Conservation (phyloP, 2,797 vertebrate genomes). For the Sus cebifrons region DNA sequence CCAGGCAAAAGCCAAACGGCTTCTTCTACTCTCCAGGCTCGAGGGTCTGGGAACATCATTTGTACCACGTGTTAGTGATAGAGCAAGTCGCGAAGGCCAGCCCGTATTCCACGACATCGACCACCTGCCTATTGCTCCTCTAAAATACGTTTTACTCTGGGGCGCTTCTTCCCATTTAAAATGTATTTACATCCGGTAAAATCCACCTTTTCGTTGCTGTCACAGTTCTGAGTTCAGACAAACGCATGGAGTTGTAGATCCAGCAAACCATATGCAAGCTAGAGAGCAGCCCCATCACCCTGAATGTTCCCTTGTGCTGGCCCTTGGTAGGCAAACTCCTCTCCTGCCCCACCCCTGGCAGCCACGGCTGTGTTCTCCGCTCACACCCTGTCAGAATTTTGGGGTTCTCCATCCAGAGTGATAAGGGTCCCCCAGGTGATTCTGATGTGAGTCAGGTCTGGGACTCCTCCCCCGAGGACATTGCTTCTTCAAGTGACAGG, state of each 20-base stretch:
- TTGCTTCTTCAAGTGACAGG: neutral
- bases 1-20: neutral
- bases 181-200: constrained; percentile 13
- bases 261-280: neutral
- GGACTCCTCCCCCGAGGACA: too few species aligned
- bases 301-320: neutral
- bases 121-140: neutral
- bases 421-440: neutral
- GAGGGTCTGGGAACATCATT: neutral
- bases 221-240: neutral
- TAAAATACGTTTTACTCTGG: constrained; percentile 19
- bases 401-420: neutral
- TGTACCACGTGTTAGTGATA: neutral
- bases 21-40: neutral
- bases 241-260: neutral
- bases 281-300: neutral
- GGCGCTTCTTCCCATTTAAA: neutral
- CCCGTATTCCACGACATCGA: neutral
- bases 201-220: neutral
- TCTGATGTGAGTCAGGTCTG: neutral
- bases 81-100: neutral
- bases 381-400: neutral
- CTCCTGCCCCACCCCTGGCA: neutral
- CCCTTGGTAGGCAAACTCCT: neutral
- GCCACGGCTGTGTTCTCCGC: neutral